Percentiles rank a stretch among this genome's conserved stretches.
Evolutionary conservation across 2,113 vertebrate species (phyloP).

Genomic region (Aix galericulata): DNA sequence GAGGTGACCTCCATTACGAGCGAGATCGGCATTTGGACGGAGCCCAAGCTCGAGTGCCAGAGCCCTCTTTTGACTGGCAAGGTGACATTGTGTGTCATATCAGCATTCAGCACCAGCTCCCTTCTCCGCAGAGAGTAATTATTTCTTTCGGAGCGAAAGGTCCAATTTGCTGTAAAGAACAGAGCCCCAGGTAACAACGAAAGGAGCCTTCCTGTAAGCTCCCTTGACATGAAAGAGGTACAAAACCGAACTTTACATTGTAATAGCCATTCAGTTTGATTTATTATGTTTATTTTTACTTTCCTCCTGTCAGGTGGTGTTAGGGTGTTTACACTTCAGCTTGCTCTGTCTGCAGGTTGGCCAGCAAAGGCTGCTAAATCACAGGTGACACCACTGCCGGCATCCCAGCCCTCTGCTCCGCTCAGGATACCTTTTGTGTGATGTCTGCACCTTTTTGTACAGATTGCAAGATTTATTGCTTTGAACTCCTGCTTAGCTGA

Average conservation of each 20-base stretch:
- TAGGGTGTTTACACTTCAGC: background rate
- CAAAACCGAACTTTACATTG: background rate
- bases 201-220: slow-evolving; percentile 74
- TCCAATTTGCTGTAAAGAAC: slow-evolving; percentile 89
- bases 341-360: background rate
- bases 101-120: slow-evolving; percentile 84
- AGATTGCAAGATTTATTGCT: background rate
- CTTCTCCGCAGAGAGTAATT: slow-evolving; percentile 87
- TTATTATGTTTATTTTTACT: background rate
- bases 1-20: slow-evolving; percentile 79
- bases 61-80: slow-evolving; percentile 79
- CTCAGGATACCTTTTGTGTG: rapidly evolving
- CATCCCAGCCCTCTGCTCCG: rapidly evolving
- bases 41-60: slow-evolving; percentile 53
- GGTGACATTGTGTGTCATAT: slow-evolving; percentile 93
- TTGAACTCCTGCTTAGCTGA: background rate
- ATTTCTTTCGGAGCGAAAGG: slow-evolving; percentile 89
- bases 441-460: rapidly evolving
- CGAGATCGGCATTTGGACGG: slow-evolving; percentile 55
- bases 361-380: background rate
- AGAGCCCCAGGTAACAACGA: slow-evolving; percentile 62
- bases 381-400: rapidly evolving
- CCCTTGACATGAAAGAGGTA: slow-evolving; percentile 5
- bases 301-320: background rate
- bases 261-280: background rate